Conservation (phyloP, 1,140 invertebrate genomes). For the Sinonovacula constricta region DNA sequence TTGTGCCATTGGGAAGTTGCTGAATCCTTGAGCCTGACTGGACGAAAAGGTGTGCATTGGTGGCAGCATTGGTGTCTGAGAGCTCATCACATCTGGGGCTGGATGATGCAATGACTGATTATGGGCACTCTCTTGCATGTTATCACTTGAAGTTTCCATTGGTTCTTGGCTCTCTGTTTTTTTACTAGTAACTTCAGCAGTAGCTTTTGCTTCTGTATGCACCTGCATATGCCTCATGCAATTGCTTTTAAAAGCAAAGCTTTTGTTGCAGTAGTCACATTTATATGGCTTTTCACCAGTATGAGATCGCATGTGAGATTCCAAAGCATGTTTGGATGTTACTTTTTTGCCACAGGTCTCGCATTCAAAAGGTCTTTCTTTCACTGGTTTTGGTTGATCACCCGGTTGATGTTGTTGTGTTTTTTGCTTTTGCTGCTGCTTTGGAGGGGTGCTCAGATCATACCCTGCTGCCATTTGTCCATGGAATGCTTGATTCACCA, state of each 20-base stretch:
- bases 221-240: conserved; percentile 77
- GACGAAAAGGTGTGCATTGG: conserved; percentile 30
- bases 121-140: too few species aligned
- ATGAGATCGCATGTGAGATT: conserved; percentile 91
- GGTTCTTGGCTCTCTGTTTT: too few species aligned
- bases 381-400: neutral
- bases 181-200: too few species aligned
- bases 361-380: conserved; percentile 20
- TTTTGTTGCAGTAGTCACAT: conserved; percentile 97
- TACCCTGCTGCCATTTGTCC: neutral
- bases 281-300: conserved; percentile 98
- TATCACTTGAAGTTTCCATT: too few species aligned
- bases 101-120: too few species aligned
- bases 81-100: neutral
- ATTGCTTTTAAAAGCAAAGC: conserved; percentile 94
- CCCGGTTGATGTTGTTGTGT: too few species aligned
- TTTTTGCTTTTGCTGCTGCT: too few species aligned
- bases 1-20: neutral
- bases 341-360: conserved; percentile 34
- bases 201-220: too few species aligned
- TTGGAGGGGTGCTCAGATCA: neutral
- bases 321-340: conserved; percentile 18
- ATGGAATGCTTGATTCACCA: neutral
- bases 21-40: neutral
- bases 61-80: conserved; percentile 18